Evolutionary conservation across 2,113 vertebrate species (phyloP), one percentile per base, ranked within the genome.

Genomic region (Charina bottae): DNA sequence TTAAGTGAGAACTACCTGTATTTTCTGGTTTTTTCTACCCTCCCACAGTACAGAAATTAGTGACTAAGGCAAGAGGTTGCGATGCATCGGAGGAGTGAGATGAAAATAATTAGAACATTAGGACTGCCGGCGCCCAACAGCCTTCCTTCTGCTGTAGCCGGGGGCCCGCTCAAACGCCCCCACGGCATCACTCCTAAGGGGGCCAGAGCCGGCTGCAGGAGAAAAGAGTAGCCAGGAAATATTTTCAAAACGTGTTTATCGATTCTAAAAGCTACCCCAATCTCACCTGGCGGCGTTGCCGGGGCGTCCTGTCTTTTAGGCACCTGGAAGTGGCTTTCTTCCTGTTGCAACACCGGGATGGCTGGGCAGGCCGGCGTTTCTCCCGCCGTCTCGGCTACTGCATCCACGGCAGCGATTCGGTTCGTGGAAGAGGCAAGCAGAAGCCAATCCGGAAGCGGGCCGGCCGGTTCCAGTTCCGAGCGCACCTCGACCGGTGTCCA

Each of bases 401-500:
- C 11, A 11, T 24, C 54, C 11, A 10, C 2, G 10, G 2, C 1
- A 7, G 62, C 0, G 2, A 4, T 10, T 12, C 37, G 5, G 8
- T 12, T 11, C 0, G 1, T 60, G 88, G 2, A 8, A 54, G 49
- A 24, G 12, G 33, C 53, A 2, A 83, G 53, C 7, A 37, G 6
- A 42, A 28, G 23, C 33, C 4, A 13, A 46, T 33, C 1, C 49
- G 0, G 19, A 1, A 33, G 58, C 42, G 4, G 58, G 53, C 0
- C 91, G 53, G 28, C 54, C 3, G 93, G 88, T 19, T 86, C 54
- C 3, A 92, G 88, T 19, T 86, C 94, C 0, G n/a, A 15, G 60
- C 60, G 15, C 17, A 86, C 89, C 83, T 94, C 37, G 33, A 9
- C 59, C 4, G 90, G 59, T 72, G 95, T 83, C 83, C 90, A 33